These are phyloP conservation scores for Leucoma salicis DNA, from an alignment of 2,888 invertebrate species.

Conservation along the genomic window DNA sequence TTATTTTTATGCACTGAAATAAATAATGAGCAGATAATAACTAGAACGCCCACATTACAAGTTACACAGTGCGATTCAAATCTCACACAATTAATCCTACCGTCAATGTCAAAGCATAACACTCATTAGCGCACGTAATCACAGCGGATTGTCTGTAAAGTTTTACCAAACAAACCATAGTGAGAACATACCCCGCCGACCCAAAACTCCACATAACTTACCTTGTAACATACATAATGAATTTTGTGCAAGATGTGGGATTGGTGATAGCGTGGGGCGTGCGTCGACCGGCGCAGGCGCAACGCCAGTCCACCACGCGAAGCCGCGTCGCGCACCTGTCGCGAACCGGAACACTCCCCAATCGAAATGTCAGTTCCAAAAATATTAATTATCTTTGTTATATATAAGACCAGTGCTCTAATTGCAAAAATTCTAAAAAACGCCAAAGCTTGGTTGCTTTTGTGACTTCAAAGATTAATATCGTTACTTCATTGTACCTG, in stretches of 20 bases:
- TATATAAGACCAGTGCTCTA: background rate
- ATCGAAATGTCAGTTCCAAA: slow-evolving; percentile 37
- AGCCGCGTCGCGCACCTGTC: slow-evolving; percentile 69
- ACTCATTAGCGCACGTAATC: slow-evolving; percentile 20
- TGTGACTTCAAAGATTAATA: slow-evolving; percentile 27
- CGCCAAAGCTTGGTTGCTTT: slow-evolving; percentile 14
- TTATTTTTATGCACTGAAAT: background rate
- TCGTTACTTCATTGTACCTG: slow-evolving; percentile 35
- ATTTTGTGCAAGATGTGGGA: slow-evolving; percentile 52
- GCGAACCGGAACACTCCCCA: slow-evolving; percentile 41
- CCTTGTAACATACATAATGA: slow-evolving; percentile 66
- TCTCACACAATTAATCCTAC: background rate
- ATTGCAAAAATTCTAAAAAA: background rate
- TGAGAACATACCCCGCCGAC: slow-evolving; percentile 47
- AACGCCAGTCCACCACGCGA: slow-evolving; percentile 64
- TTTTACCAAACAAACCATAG: slow-evolving; percentile 38
- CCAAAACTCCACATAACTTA: slow-evolving; percentile 63
- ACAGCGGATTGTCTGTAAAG: slow-evolving; percentile 22
- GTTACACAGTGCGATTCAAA: background rate
- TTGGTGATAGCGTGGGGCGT: slow-evolving; percentile 38
- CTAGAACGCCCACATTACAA: background rate
- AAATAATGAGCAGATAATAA: background rate
- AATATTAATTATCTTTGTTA: slow-evolving; percentile 15
- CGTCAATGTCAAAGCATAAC: slow-evolving; percentile 21
- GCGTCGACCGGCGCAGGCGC: slow-evolving; percentile 44